Evolutionary conservation across 2,113 vertebrate species (phyloP), one percentile per base, ranked within the genome.

Genomic region (Himantopus leucocephalus): DNA sequence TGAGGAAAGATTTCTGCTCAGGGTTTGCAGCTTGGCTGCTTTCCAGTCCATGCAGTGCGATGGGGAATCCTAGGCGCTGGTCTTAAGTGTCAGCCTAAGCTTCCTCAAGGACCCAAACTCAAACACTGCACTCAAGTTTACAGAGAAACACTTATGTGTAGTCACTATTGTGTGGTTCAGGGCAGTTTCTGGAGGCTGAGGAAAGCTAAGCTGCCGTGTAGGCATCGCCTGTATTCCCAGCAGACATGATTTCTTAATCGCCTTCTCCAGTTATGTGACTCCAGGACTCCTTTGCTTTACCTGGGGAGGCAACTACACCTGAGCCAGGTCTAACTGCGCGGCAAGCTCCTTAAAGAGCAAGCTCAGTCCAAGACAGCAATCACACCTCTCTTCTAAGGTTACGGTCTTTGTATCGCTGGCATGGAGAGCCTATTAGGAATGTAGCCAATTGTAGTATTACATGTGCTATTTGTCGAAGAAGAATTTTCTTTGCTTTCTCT

Each of bases 401-500:
- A 81, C 94, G 0, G 21, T 20, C 95, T 93, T 91, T 95, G 85
- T 96, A 94, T 94, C 2, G 30, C 76, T 94, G 94, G 92, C 83
- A 58, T 43, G 84, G 86, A 94, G 80, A 89, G 15, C 43, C 94
- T 45, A 82, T 86, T 14, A 94, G 92, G 96, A 97, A 72, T 1
- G 88, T 75, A 86, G 96, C 97, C 96, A 94, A 75, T 91, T 22
- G 79, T 60, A 81, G 32, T 87, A 95, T 95, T 95, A 84, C 95
- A 48, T 89, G 86, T 11, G 80, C 91, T 72, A n/a, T 63, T 97
- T 81, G 90, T 81, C 8, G 21, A 55, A 20, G 66, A 92, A 73
- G 85, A 94, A 95, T 97, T 97, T 86, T 84, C 95, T 96, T 80
- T 97, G 78, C 92, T 96, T 92, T 97, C 95, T 97, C 97, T 79